A percentile compares a stretch with the other conserved stretches of the same genome.
Conservation (phyloP, 1,140 invertebrate genomes). For the Apis florea region DNA sequence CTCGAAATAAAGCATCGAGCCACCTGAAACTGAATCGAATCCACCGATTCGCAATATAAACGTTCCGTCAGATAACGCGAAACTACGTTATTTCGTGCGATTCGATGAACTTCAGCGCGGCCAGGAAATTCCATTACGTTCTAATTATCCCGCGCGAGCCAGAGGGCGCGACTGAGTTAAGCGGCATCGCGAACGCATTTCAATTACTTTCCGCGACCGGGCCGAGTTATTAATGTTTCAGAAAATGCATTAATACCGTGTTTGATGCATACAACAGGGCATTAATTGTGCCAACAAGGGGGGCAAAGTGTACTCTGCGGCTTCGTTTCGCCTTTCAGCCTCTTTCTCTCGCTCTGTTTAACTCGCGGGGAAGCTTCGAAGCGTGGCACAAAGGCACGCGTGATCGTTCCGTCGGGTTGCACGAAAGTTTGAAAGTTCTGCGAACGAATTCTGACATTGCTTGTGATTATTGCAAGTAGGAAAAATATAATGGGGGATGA, state of each 20-base stretch:
- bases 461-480: too few species aligned
- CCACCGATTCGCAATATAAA: not conserved
- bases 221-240: constrained; percentile 34
- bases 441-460: too few species aligned
- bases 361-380: not conserved
- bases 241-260: constrained; percentile 33
- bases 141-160: constrained; percentile 14
- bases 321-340: constrained; percentile 9
- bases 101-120: not conserved
- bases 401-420: constrained; percentile 8
- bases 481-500: too few species aligned
- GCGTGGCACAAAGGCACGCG: constrained; percentile 8
- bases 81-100: constrained; percentile 4
- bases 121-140: constrained; percentile 17
- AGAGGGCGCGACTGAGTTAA: not conserved
- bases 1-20: too few species aligned
- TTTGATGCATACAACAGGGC: constrained; percentile 21
- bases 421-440: not conserved
- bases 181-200: not conserved
- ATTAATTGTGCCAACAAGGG: constrained; percentile 13
- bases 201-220: constrained; percentile 27
- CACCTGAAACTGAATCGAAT: too few species aligned
- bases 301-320: constrained; percentile 18
- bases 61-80: not conserved
- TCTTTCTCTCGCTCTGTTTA: constrained; percentile 13